Base-by-base conservation (phyloP, 2,888 invertebrate genomes). In the Phragmatobia fuliginosa region DNA sequence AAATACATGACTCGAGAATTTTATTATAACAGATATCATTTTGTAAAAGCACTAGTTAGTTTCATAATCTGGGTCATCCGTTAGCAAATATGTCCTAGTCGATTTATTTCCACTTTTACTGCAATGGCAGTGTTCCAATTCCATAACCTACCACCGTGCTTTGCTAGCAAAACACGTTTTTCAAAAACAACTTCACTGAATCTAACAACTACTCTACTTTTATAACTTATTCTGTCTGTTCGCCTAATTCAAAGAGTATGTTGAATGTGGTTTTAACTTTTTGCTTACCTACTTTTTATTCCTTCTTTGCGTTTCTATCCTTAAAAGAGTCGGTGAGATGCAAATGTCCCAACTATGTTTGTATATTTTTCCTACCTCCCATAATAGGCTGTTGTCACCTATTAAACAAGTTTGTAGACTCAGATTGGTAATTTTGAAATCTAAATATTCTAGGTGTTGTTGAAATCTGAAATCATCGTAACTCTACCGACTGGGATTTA, bases 71-170 rank as follows among this genome's bases (percentile, higher is more conserved):
- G 79, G 93, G 91, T 92, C 91, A 92, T 91, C 90, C 89, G 81
- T 84, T 86, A 80, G 88, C 85, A 89, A 92, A 91, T 91, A 89
- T 90, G 89, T 91, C 91, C 87, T 84, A 86, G 84, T 86, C 91
- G 91, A 94, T 93, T 93, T 93, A 92, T 94, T 88, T 88, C 92
- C 91, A 94, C 93, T 94, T 94, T 94, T 93, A 92, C 94, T 93
- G 93, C 91, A 90, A 91, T 94, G 94, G 94, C 94, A 93, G 85
- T 88, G 87, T 87, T 92, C 94, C 94, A 94, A 94, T 91, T 91
- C 86, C 81, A 90, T 88, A 91, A 92, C 92, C 90, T 90, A 90
- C 89, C 85, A 86, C 84, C 85, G 84, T 90, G 90, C 89, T 91
- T 87, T 90, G 90, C 90, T 90, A 89, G 86, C 89, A 88, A 91